These are phyloP conservation scores for Bothrops jararaca DNA, from an alignment of 2,113 vertebrate genomes.

Conservation along the genomic window DNA sequence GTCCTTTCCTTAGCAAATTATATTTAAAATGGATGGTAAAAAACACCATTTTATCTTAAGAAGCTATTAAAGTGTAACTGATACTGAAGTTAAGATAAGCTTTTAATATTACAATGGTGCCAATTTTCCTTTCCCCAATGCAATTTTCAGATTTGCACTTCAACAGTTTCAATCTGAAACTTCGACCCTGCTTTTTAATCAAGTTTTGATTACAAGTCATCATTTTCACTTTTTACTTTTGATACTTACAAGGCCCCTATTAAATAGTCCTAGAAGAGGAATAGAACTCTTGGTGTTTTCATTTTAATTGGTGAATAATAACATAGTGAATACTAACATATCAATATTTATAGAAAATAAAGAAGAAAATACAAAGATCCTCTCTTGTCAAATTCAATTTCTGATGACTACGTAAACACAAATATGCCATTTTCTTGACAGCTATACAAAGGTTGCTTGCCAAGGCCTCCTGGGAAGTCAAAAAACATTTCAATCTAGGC, in stretches of 20 bases:
- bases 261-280: conserved; percentile 31
- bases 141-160: not conserved
- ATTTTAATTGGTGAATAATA: conserved; percentile 22
- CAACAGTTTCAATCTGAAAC: conserved; percentile 11
- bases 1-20: not conserved
- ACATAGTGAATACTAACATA: conserved; percentile 11
- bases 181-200: conserved; percentile 28
- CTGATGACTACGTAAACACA: not conserved
- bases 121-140: conserved; percentile 24
- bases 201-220: conserved; percentile 42
- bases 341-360: conserved; percentile 40
- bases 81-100: conserved; percentile 36
- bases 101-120: conserved; percentile 36
- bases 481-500: too few species aligned
- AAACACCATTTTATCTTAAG: conserved; percentile 45
- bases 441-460: not conserved
- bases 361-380: not conserved
- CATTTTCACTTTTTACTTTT: conserved; percentile 35
- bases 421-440: not conserved
- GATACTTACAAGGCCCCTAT: conserved; percentile 30
- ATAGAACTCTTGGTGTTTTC: conserved; percentile 32
- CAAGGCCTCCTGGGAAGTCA: too few species aligned
- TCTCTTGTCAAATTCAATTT: not conserved
- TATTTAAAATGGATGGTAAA: conserved; percentile 28
- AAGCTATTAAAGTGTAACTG: not conserved